Evolutionary conservation across 2,888 invertebrate species (phyloP).

Genomic region (Parelbella ahira): DNA sequence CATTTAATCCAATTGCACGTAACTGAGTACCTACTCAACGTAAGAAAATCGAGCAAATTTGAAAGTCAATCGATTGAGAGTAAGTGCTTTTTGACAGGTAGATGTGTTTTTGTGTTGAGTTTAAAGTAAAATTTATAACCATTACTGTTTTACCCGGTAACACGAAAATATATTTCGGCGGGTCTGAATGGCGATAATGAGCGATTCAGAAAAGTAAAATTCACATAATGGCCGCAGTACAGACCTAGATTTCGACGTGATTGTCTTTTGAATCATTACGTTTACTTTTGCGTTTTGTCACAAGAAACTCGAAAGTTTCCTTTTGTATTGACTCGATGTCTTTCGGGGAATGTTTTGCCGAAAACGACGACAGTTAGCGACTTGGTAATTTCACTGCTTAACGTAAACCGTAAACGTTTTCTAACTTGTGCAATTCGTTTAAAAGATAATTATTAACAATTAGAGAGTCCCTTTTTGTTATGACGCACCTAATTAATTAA

Average conservation of each 20-base stretch:
- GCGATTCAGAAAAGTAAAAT: constrained; percentile 27
- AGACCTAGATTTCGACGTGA: constrained; percentile 28
- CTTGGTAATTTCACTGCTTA: constrained; percentile 6
- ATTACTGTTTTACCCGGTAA: constrained; percentile 23
- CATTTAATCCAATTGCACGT: too few species aligned
- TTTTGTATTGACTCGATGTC: too few species aligned
- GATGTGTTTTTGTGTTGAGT: constrained; percentile 12
- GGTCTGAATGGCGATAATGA: constrained; percentile 17
- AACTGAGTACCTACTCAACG: too few species aligned
- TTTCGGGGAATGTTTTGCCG: constrained; percentile 5
- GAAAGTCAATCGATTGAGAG: constrained; percentile 20
- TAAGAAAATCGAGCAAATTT: constrained; percentile 9
- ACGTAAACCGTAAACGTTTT: constrained; percentile 3
- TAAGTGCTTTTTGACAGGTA: constrained; percentile 18
- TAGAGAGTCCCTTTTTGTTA: too few species aligned
- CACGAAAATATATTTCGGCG: constrained; percentile 18
- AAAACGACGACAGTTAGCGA: constrained; percentile 14
- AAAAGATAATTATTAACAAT: too few species aligned
- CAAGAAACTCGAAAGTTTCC: constrained; percentile 19
- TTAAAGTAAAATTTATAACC: constrained; percentile 13
- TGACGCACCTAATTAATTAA: too few species aligned
- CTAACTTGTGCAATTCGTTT: too few species aligned
- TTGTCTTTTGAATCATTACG: constrained; percentile 28
- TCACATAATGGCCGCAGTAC: constrained; percentile 31
- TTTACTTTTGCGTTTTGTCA: constrained; percentile 21